Evolutionary conservation across 2,888 invertebrate genomes (phyloP).

Genomic region (Spatulosminthurus flaviceps): DNA sequence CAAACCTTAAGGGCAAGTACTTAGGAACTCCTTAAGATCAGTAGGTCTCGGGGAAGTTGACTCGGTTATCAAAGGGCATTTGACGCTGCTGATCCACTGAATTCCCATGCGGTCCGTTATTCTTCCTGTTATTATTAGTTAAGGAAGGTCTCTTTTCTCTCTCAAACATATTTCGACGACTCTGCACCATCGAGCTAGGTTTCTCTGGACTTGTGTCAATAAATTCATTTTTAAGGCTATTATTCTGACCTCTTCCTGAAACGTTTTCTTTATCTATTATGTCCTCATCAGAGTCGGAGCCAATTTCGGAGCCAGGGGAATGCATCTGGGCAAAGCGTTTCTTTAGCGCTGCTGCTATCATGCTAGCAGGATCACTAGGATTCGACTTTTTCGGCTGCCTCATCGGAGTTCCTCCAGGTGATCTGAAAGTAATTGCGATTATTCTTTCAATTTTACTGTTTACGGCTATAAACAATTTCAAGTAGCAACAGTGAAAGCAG

Average conservation of each 20-base stretch:
- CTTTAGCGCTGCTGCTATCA: slow-evolving; percentile 66
- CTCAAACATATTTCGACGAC: neutral
- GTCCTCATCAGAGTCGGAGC: slow-evolving; percentile 41
- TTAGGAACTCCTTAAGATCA: neutral
- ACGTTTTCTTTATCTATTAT: neutral
- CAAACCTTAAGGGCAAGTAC: neutral
- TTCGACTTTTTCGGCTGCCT: slow-evolving; percentile 52
- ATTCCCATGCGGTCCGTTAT: neutral
- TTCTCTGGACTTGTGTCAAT: slow-evolving; percentile 33
- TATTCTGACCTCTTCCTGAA: neutral
- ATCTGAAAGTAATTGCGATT: slow-evolving; percentile 61
- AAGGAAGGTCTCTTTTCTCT: neutral
- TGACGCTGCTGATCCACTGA: slow-evolving; percentile 5
- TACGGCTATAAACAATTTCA: too few relatives aligned
- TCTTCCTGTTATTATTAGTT: neutral
- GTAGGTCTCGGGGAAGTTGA: slow-evolving; percentile 38
- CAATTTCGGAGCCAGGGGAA: slow-evolving; percentile 46
- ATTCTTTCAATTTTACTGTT: too few relatives aligned
- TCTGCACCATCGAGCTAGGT: neutral
- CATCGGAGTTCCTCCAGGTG: slow-evolving; percentile 67
- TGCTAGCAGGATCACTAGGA: slow-evolving; percentile 65
- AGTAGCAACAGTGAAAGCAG: too few relatives aligned
- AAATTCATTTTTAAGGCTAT: slow-evolving; percentile 43
- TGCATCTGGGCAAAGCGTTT: slow-evolving; percentile 66
- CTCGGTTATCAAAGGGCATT: slow-evolving; percentile 29